Conservation (phyloP, 2,888 invertebrate species). For the Spodoptera picta region DNA sequence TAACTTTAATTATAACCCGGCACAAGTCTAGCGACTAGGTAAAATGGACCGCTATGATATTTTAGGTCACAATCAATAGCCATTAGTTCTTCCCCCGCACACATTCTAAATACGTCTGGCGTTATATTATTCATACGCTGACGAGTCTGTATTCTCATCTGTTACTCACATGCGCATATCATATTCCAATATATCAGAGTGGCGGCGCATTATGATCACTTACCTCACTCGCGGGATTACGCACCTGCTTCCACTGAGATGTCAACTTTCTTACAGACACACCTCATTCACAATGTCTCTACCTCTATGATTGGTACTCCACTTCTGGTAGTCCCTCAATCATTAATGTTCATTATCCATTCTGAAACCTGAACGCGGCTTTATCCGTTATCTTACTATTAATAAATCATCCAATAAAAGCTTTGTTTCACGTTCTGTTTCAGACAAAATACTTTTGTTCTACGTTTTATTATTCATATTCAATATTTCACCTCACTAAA, state of each 20-base stretch:
- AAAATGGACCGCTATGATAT: neutral
- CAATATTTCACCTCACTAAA: conserved; percentile 10
- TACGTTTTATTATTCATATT: conserved; percentile 1
- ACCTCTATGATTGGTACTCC: conserved; percentile 11
- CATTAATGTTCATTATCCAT: conserved; percentile 44
- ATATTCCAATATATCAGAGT: conserved; percentile 64
- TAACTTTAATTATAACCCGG: too few species aligned
- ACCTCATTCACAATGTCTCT: conserved; percentile 7
- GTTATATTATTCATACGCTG: conserved; percentile 32
- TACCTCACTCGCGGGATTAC: conserved; percentile 45
- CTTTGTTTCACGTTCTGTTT: conserved; percentile 24
- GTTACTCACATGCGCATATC: conserved; percentile 47
- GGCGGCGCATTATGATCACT: conserved; percentile 47
- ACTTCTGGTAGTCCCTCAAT: conserved; percentile 27
- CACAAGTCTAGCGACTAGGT: neutral
- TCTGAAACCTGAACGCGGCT: conserved; percentile 29
- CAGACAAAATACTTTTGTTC: neutral
- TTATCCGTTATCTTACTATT: conserved; percentile 28
- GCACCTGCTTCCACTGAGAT: conserved; percentile 49
- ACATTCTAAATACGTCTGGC: conserved; percentile 4
- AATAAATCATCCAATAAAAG: conserved; percentile 47
- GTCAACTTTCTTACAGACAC: neutral
- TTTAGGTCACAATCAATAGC: neutral
- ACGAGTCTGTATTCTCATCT: conserved; percentile 26
- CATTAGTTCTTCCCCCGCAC: neutral